Evolutionary conservation across 2,888 invertebrate genomes (phyloP), one percentile per base, ranked within the genome.

Genomic region (Melanargia galathea): DNA sequence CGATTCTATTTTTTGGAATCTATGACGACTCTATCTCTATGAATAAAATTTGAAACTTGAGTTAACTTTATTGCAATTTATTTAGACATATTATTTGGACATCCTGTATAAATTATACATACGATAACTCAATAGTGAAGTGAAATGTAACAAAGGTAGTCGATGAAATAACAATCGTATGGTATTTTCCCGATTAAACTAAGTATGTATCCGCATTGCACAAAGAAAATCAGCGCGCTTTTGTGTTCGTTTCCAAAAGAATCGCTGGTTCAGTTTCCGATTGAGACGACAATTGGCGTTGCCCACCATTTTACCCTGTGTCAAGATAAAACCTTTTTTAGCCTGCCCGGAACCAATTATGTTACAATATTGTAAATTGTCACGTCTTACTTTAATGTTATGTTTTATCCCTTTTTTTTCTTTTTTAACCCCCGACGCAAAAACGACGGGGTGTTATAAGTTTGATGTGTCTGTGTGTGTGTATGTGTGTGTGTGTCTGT

Each of bases 171-270:
- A 20, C 45, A 20, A 6, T 45, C 6, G 7, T 18, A 20, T 33
- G 51, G 51, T 51, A 33, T 33, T 51, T 33, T 33, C 33, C 51
- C 51, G 30, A 33, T 11, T 13, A 26, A 48, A 24, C 26, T 48
- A n/a, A 48, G 48, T 48, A 11, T 1, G 40, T 16, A 40, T 0
- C 16, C 8, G 16, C 16, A 43, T 18, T 30, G 8, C 8, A 30
- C 30, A 1, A 2, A 8, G 8, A 43, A 16, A 18, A 43, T 43
- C 43, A 43, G 18, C 18, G 43, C 8, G 2, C 8, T 16, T 8
- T 43, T 43, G 8, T 48, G 48, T 20, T 33, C 20, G 33, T 1
- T 51, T 33, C 48, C 13, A 30, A n/a, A 13, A 49, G 26, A 49
- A 18, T 33, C 18, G 49, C 16, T 13, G n/a, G n/a, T 48, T 24